Percentiles rank a stretch among this genome's conserved stretches.
phyloP scores from a whole-genome alignment of 1,140 invertebrate species.

The Drosophila insularis region DNA sequence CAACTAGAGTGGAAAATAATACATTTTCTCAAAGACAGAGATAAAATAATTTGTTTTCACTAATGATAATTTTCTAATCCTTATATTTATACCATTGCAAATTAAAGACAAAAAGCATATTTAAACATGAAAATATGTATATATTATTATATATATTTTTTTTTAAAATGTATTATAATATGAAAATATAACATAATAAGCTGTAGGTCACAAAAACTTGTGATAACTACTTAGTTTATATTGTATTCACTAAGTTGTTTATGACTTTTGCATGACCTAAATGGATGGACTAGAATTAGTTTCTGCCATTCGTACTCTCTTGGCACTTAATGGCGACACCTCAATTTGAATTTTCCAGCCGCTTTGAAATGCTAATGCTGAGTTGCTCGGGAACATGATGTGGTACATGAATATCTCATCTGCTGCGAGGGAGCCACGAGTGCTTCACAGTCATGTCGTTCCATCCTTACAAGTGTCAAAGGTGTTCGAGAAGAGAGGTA shows the following conservation, averaged over 20 bases:
- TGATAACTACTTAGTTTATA: neutral
- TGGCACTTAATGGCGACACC: conserved; percentile 31
- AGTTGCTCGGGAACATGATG: conserved; percentile 28
- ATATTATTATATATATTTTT: no score
- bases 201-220: no score
- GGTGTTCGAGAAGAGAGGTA: conserved; percentile 37
- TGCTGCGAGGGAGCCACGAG: no score
- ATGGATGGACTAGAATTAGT: conserved; percentile 31
- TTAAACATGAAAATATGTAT: no score
- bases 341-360: conserved; percentile 56
- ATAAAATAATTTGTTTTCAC: no score
- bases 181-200: no score
- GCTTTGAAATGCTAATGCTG: conserved; percentile 52
- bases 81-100: no score
- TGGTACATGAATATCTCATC: conserved; percentile 43
- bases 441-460: conserved; percentile 38
- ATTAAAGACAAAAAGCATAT: no score
- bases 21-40: conserved; percentile 24
- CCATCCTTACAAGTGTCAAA: conserved; percentile 30
- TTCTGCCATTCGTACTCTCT: conserved; percentile 4
- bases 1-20: neutral
- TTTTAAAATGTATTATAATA: no score
- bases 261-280: conserved; percentile 48
- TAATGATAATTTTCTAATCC: no score
- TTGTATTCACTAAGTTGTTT: conserved; percentile 15